Conservation (phyloP, 1,140 invertebrate genomes). For the Heliconius melpomene region DNA sequence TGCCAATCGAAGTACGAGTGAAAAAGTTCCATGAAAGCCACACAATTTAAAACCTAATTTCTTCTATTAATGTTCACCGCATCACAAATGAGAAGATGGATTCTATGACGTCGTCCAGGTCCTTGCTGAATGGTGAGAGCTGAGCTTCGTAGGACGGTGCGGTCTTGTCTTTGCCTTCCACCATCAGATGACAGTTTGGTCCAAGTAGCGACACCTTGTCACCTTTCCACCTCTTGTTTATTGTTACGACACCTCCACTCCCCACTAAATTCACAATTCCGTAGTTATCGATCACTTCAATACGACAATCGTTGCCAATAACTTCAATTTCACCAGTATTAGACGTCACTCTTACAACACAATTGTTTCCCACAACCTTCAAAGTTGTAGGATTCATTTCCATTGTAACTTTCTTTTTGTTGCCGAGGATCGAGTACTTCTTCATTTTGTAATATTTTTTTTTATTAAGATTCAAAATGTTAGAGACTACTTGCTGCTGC, state of each 20-base stretch:
- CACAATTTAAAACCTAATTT: conserved; percentile 24
- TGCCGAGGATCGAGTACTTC: conserved; percentile 69
- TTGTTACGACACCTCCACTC: conserved; percentile 59
- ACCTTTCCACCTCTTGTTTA: conserved; percentile 58
- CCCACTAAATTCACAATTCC: conserved; percentile 67
- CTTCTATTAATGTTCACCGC: conserved; percentile 53
- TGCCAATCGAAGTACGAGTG: neutral
- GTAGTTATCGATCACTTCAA: conserved; percentile 66
- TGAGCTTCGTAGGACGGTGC: conserved; percentile 61
- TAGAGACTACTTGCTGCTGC: conserved; percentile 36
- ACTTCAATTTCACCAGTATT: conserved; percentile 74
- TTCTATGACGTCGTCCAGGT: conserved; percentile 74
- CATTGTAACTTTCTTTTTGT: conserved; percentile 77
- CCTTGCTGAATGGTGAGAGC: conserved; percentile 72
- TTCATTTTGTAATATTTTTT: conserved; percentile 61
- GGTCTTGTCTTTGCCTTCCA: conserved; percentile 65
- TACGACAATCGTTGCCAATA: conserved; percentile 68
- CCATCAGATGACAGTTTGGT: conserved; percentile 57
- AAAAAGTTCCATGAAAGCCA: conserved; percentile 4
- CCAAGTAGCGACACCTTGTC: conserved; percentile 66
- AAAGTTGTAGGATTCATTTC: conserved; percentile 60
- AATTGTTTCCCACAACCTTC: conserved; percentile 71
- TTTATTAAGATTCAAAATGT: conserved; percentile 19
- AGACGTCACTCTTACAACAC: conserved; percentile 59
- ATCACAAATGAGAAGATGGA: conserved; percentile 76